phyloP scores from a whole-genome alignment of 2,113 vertebrate genomes.

The Oreotrochilus melanogaster region DNA sequence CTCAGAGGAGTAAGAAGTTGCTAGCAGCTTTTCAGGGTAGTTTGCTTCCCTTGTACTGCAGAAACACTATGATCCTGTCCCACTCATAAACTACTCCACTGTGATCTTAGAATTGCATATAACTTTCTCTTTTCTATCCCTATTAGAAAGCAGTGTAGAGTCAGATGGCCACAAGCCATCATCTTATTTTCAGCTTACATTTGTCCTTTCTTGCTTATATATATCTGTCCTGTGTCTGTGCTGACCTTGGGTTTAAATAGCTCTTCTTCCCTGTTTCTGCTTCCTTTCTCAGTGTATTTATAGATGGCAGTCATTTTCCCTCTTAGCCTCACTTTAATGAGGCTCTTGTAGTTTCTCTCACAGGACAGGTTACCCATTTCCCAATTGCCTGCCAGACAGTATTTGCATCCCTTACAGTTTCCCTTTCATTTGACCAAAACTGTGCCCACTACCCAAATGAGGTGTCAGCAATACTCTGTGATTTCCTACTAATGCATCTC shows the following conservation, averaged over 20 bases:
- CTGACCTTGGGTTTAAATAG: not conserved
- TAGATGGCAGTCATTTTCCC: not conserved
- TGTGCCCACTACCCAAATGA: not conserved
- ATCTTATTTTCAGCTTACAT: not conserved
- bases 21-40: not conserved
- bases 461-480: not conserved
- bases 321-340: not conserved
- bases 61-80: not conserved
- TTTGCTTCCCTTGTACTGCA: not conserved
- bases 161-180: not conserved
- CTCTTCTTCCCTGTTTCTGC: not conserved
- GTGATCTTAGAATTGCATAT: accelerated
- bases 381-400: not conserved
- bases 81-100: not conserved
- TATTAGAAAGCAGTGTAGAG: not conserved
- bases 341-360: not conserved
- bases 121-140: not conserved
- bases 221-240: not conserved
- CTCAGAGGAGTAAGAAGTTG: not conserved
- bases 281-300: not conserved
- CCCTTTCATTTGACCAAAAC: not conserved
- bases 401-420: not conserved
- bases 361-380: not conserved
- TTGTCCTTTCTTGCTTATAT: not conserved
- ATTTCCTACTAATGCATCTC: not conserved